Evolutionary conservation across 2,888 invertebrate species (phyloP).

Genomic region (Lucinisca nassula): DNA sequence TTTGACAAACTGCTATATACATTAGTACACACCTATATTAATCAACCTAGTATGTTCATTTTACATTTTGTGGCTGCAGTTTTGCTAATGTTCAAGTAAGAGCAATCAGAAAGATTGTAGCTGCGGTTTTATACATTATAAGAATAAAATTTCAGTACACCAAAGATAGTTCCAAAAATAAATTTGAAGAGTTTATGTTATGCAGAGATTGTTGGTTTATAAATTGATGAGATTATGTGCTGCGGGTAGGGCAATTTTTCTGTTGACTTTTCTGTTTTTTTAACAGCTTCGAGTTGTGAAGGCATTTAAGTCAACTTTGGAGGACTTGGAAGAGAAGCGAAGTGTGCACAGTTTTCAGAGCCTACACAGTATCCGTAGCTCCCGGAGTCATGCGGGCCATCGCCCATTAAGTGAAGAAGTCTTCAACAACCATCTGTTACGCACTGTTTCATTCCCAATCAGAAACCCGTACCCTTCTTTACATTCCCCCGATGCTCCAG

Average conservation of each 20-base stretch:
- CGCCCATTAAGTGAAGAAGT: conserved; percentile 82
- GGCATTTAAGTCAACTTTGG: conserved; percentile 99
- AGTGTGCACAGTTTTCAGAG: conserved; percentile 95
- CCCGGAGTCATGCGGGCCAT: conserved; percentile 93
- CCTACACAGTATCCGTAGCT: conserved; percentile 88
- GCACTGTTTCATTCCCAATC: conserved; percentile 76
- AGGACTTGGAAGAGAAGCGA: conserved; percentile 99
- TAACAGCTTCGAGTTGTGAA: conserved; percentile 99
- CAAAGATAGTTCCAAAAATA: no score
- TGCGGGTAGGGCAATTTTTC: not conserved
- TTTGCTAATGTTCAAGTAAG: not conserved
- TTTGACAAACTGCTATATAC: conserved; percentile 6
- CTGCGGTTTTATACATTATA: conserved; percentile 53
- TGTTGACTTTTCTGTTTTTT: conserved; percentile 79
- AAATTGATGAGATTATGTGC: conserved; percentile 9
- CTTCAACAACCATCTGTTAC: conserved; percentile 77
- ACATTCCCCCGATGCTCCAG: conserved; percentile 76
- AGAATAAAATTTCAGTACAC: not conserved
- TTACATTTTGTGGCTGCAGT: conserved; percentile 8
- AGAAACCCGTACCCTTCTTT: conserved; percentile 69
- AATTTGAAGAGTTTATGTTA: no score
- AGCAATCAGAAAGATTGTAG: conserved; percentile 58
- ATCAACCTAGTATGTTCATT: conserved; percentile 8
- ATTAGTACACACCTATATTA: conserved; percentile 10
- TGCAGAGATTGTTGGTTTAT: not conserved